These are phyloP conservation scores for Danio choprae DNA, from an alignment of 2,797 vertebrate species.

Conservation along the genomic window DNA sequence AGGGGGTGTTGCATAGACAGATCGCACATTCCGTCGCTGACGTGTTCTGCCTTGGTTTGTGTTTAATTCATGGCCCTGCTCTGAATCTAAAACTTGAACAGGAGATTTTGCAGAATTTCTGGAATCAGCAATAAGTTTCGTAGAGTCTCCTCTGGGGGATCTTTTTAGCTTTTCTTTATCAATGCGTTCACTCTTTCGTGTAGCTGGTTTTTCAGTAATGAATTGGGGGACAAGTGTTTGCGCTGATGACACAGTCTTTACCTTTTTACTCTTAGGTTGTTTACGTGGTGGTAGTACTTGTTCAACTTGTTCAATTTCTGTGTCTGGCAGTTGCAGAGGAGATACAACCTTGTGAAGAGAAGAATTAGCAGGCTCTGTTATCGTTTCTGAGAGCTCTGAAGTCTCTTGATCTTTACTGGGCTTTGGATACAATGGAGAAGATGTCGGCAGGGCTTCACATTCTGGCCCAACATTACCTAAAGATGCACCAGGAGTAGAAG, in stretches of 20 bases:
- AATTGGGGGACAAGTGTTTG: constrained; percentile 72
- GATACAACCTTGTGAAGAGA: constrained; percentile 76
- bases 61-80: constrained; percentile 84
- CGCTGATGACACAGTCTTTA: constrained; percentile 80
- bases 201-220: constrained; percentile 86
- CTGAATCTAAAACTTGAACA: constrained; percentile 82
- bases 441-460: constrained; percentile 66
- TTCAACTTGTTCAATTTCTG: constrained; percentile 81
- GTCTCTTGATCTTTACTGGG: constrained; percentile 76
- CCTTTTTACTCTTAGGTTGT: constrained; percentile 89
- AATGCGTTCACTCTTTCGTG: constrained; percentile 94
- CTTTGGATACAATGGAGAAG: constrained; percentile 72
- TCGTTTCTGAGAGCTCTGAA: constrained; percentile 66
- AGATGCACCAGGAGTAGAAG: constrained; percentile 82
- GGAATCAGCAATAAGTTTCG: constrained; percentile 80
- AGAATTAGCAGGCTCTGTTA: constrained; percentile 63
- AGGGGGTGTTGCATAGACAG: constrained; percentile 90
- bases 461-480: constrained; percentile 76
- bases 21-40: constrained; percentile 90
- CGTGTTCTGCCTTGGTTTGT: constrained; percentile 88
- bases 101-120: constrained; percentile 89
- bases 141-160: constrained; percentile 88
- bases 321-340: constrained; percentile 74
- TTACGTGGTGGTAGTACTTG: constrained; percentile 84
- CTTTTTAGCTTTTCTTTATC: constrained; percentile 94